Evolutionary conservation across 2,888 invertebrate genomes (phyloP).

Genomic region (Ophion costatus): DNA sequence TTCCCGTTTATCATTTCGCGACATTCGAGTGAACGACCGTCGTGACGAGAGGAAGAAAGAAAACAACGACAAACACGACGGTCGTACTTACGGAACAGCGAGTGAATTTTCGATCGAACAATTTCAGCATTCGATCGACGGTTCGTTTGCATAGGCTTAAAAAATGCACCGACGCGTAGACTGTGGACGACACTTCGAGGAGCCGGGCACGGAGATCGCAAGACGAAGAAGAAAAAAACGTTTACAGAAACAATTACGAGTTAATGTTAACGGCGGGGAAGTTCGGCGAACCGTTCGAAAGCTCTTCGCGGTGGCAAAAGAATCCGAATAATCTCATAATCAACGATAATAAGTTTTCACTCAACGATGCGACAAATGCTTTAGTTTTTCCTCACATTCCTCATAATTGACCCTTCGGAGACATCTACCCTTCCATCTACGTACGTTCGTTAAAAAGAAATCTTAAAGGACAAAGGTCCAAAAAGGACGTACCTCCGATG

Average conservation of each 20-base stretch:
- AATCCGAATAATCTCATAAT: background rate
- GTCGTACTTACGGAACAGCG: constrained; percentile 77
- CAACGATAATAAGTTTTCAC: background rate
- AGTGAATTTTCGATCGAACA: constrained; percentile 75
- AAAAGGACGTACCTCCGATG: too few relatives aligned
- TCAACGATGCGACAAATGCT: background rate
- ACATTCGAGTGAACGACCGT: constrained; percentile 11
- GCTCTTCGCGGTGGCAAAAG: background rate
- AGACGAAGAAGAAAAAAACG: constrained; percentile 60
- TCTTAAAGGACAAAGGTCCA: too few relatives aligned
- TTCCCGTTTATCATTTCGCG: constrained; percentile 29
- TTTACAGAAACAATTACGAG: background rate
- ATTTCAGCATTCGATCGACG: constrained; percentile 72
- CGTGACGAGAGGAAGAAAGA: constrained; percentile 17
- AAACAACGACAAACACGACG: constrained; percentile 62
- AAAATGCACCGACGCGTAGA: constrained; percentile 70
- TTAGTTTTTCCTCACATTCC: background rate
- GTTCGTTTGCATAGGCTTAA: constrained; percentile 79
- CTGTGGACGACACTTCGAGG: constrained; percentile 73
- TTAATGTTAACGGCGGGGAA: background rate
- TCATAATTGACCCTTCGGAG: background rate
- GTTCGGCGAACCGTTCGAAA: background rate
- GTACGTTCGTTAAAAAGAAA: background rate
- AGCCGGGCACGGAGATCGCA: constrained; percentile 76
- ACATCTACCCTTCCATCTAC: background rate